Conservation (phyloP, 2,113 vertebrate genomes). For the Corvus hawaiiensis region DNA sequence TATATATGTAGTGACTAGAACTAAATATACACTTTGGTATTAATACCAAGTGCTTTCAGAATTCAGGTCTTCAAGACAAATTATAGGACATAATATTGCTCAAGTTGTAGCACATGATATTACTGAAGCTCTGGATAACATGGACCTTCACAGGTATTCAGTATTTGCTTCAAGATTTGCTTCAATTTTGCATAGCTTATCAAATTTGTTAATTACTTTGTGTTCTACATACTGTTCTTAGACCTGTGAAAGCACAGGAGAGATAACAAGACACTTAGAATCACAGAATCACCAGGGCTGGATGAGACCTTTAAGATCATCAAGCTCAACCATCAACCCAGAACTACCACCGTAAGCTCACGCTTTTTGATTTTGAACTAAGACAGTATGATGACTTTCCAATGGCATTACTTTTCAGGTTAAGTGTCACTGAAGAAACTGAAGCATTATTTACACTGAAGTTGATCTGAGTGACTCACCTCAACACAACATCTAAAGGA, state of each 20-base stretch:
- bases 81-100: neutral
- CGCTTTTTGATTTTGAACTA: neutral
- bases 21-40: neutral
- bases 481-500: slow-evolving; percentile 88
- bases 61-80: neutral
- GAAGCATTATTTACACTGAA: neutral
- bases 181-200: neutral
- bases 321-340: neutral
- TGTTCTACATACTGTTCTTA: neutral
- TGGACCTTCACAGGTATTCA: neutral
- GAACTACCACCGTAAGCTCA: neutral
- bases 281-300: neutral
- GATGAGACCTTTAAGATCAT: neutral
- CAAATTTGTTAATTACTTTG: neutral
- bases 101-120: neutral
- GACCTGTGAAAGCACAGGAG: neutral
- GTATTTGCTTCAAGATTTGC: neutral
- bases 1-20: neutral
- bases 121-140: neutral
- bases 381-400: neutral
- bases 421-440: neutral
- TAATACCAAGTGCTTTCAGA: neutral
- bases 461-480: slow-evolving; percentile 66
- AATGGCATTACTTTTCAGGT: neutral
- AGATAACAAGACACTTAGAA: neutral